phyloP scores from a whole-genome alignment of 1,140 invertebrate species.

The Phymastichus coffea region DNA sequence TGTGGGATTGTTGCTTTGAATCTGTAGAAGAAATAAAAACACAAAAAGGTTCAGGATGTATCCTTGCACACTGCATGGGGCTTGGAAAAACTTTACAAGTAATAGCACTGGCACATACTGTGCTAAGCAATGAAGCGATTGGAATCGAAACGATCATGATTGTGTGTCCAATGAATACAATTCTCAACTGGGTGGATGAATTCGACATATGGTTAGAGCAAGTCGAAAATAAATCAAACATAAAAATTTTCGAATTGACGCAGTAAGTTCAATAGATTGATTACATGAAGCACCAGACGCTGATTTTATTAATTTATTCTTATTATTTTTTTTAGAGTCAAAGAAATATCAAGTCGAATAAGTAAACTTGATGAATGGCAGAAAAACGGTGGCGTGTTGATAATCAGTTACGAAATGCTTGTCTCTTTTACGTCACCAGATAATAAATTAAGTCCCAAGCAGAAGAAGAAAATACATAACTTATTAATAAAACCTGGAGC shows the following conservation, averaged over 20 bases:
- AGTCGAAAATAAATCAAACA: slow-evolving; percentile 59
- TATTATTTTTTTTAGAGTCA: slow-evolving; percentile 19
- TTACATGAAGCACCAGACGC: background rate
- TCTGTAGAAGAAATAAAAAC: slow-evolving; percentile 74
- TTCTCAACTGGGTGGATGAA: slow-evolving; percentile 93
- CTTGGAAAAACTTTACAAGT: slow-evolving; percentile 76
- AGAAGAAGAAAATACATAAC: slow-evolving; percentile 50
- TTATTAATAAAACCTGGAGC: slow-evolving; percentile 67
- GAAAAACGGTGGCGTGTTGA: slow-evolving; percentile 78
- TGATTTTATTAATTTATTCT: background rate
- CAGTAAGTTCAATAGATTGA: background rate
- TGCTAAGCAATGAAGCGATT: slow-evolving; percentile 69
- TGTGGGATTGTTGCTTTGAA: slow-evolving; percentile 94
- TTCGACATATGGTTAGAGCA: slow-evolving; percentile 81
- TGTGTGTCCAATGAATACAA: slow-evolving; percentile 90
- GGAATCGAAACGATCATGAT: slow-evolving; percentile 77
- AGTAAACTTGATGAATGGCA: slow-evolving; percentile 73
- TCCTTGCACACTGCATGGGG: slow-evolving; percentile 92
- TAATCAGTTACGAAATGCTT: slow-evolving; percentile 96
- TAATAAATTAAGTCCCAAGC: slow-evolving; percentile 63
- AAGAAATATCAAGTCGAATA: slow-evolving; percentile 23
- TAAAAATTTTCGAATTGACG: slow-evolving; percentile 74
- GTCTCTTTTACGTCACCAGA: slow-evolving; percentile 68
- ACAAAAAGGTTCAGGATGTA: slow-evolving; percentile 77
- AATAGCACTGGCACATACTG: slow-evolving; percentile 83